These are phyloP conservation scores for Morinoia aosen DNA, from an alignment of 2,888 invertebrate species.

Conservation along the genomic window DNA sequence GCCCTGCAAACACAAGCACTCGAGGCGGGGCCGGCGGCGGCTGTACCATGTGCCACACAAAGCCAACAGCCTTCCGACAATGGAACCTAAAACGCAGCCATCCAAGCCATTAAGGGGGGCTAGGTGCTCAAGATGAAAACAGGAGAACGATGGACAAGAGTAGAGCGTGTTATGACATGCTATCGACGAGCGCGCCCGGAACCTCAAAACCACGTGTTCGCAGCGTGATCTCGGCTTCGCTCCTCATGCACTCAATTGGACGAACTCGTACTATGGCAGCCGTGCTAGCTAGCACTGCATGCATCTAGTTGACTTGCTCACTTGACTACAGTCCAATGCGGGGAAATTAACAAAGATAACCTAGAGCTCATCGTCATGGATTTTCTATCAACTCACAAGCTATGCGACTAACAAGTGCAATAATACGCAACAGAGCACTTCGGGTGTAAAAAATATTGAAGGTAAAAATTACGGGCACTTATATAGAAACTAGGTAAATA, in stretches of 20 bases:
- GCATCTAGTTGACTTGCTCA: too few species aligned
- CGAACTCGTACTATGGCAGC: too few species aligned
- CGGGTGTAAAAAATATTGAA: too few species aligned
- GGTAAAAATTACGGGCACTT: too few species aligned
- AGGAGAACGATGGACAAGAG: background rate
- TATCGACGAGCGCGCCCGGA: background rate
- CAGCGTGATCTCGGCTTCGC: background rate
- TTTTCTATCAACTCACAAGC: too few species aligned
- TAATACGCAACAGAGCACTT: too few species aligned
- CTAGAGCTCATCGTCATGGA: too few species aligned
- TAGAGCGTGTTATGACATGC: constrained; percentile 28
- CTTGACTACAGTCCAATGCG: too few species aligned
- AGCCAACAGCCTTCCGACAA: constrained; percentile 40
- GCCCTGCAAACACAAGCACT: constrained; percentile 29
- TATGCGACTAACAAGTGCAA: too few species aligned
- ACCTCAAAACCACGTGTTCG: background rate
- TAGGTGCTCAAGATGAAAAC: constrained; percentile 19
- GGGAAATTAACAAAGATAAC: too few species aligned
- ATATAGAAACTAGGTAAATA: too few species aligned
- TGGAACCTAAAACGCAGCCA: constrained; percentile 41
- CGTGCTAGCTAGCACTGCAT: too few species aligned
- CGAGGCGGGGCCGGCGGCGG: background rate
- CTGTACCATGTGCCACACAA: background rate
- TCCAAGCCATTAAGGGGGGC: background rate
- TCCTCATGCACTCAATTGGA: background rate